These are phyloP conservation scores for Scartelaos histophorus DNA, from an alignment of 2,113 vertebrate genomes.

Conservation along the genomic window DNA sequence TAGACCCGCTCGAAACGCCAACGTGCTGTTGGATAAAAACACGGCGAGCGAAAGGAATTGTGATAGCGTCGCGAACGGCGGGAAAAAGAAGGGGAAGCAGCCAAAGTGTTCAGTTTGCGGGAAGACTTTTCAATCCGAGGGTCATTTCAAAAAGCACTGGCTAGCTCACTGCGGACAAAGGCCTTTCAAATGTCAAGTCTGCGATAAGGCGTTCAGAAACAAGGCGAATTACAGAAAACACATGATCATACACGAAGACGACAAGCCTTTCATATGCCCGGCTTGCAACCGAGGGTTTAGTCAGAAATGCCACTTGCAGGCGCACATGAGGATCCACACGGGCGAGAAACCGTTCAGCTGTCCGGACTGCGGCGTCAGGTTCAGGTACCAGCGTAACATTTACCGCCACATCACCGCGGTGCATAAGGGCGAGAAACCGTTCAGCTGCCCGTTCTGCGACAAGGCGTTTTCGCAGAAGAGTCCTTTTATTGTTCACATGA, in stretches of 20 bases:
- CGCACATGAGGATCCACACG: background rate
- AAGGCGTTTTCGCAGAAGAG: conserved; percentile 2
- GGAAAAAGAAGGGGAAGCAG: background rate
- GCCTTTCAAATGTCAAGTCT: background rate
- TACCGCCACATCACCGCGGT: conserved; percentile 1
- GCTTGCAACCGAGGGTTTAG: background rate
- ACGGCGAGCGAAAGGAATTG: background rate
- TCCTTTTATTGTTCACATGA: background rate
- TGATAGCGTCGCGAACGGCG: background rate
- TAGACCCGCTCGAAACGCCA: background rate
- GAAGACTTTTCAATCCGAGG: background rate
- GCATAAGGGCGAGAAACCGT: background rate
- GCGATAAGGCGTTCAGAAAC: background rate
- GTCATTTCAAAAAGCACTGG: background rate
- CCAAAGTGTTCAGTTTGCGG: background rate
- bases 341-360: conserved; percentile 3
- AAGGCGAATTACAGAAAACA: background rate
- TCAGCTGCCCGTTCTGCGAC: background rate
- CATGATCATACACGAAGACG: background rate
- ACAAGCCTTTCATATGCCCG: background rate
- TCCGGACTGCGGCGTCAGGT: background rate
- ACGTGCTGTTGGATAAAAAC: background rate
- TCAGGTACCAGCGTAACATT: background rate
- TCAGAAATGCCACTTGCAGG: conserved; percentile 2
- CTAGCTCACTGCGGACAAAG: background rate